These are phyloP conservation scores for Eublepharis macularius DNA, from an alignment of 2,113 vertebrate species.

Conservation along the genomic window DNA sequence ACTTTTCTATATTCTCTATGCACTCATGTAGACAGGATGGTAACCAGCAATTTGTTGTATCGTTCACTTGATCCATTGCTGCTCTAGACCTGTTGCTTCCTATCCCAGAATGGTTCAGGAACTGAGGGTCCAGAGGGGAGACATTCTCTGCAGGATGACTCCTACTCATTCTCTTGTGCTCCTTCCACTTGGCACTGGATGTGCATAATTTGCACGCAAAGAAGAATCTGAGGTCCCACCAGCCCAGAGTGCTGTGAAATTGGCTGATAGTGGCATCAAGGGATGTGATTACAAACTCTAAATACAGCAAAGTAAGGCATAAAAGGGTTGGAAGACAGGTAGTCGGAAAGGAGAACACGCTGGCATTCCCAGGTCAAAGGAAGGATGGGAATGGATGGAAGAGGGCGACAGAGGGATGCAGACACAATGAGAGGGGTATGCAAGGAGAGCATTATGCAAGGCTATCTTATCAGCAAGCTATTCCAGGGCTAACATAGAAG, in stretches of 20 bases:
- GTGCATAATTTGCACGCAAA: slow-evolving; percentile 37
- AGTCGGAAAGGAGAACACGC: neutral
- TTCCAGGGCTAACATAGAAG: rapidly evolving
- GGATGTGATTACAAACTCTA: slow-evolving; percentile 33
- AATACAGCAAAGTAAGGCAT: slow-evolving; percentile 1
- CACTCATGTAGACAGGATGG: neutral
- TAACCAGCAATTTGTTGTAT: neutral
- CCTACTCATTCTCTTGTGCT: slow-evolving; percentile 7
- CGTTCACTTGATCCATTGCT: neutral
- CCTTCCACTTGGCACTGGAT: neutral
- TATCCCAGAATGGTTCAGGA: too few species aligned
- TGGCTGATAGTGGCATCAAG: slow-evolving; percentile 33
- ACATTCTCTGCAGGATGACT: slow-evolving; percentile 1
- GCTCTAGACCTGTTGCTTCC: too few species aligned
- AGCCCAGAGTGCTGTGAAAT: slow-evolving; percentile 20
- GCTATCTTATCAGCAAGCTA: slow-evolving; percentile 26
- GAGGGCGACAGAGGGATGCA: neutral
- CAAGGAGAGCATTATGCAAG: rapidly evolving
- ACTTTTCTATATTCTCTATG: neutral
- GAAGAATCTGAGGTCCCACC: slow-evolving; percentile 27
- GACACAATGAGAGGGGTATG: neutral
- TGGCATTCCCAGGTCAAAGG: neutral
- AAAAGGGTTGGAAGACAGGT: neutral
- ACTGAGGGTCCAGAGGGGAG: slow-evolving; percentile 16
- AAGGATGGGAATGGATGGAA: neutral